Percentiles rank a stretch among this genome's conserved stretches.
Evolutionary conservation across 30 jellyfish, hydroid and myxozoan genomes (phyloP).

Genomic region (Hydractinia symbiolongicarpus): DNA sequence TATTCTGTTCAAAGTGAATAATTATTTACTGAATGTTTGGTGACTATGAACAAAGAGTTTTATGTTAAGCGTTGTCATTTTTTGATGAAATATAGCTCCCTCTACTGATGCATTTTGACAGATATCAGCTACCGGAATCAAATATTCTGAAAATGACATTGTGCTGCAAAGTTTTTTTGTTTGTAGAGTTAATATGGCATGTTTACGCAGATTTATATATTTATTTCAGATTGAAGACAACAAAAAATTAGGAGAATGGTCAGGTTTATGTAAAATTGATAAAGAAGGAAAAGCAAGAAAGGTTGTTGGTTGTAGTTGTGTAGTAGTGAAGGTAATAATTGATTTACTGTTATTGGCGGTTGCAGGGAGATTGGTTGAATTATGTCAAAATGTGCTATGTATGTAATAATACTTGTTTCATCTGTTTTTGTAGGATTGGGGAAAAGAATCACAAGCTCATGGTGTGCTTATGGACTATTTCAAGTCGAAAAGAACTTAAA

Average conservation of each 20-base stretch:
- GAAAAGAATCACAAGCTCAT: constrained; percentile 80
- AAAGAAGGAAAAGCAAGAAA: constrained; percentile 92
- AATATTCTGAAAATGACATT: background rate
- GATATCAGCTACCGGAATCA: constrained; percentile 56
- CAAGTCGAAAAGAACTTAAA: constrained; percentile 7
- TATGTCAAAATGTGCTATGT: background rate
- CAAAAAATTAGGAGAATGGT: constrained; percentile 96
- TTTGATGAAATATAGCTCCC: constrained; percentile 49
- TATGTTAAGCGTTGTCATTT: background rate
- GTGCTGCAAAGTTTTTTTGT: background rate
- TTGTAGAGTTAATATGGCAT: too few relatives aligned
- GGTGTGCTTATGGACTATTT: constrained; percentile 78
- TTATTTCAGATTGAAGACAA: constrained; percentile 74
- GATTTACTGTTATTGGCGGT: background rate
- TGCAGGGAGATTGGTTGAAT: background rate
- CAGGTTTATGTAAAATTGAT: constrained; percentile 98
- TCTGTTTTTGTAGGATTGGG: constrained; percentile 63
- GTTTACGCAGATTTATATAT: too few relatives aligned
- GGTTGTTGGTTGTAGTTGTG: constrained; percentile 97
- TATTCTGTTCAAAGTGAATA: background rate
- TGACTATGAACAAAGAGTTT: background rate
- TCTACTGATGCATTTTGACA: constrained; percentile 39
- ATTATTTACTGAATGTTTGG: background rate
- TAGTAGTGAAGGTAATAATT: constrained; percentile 72
- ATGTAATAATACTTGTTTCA: background rate